These are phyloP conservation scores for Diachrysia chrysitis DNA, from an alignment of 2,888 invertebrate genomes.

Conservation along the genomic window DNA sequence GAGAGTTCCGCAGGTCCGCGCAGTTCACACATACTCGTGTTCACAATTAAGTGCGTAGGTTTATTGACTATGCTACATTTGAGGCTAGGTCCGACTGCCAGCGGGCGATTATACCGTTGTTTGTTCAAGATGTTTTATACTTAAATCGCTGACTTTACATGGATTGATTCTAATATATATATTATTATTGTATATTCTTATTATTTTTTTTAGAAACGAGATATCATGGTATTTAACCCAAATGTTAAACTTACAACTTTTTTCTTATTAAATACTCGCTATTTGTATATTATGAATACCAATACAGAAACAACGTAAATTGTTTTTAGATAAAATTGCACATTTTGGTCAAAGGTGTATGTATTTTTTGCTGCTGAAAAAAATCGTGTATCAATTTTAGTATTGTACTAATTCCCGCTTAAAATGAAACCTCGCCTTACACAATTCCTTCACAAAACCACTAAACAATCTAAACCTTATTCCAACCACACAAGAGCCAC, in stretches of 20 bases:
- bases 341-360: too few species aligned
- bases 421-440: constrained; percentile 21
- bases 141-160: neutral
- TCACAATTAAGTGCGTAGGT: constrained; percentile 71
- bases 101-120: constrained; percentile 13
- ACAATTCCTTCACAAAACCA: constrained; percentile 9
- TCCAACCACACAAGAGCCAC: constrained; percentile 19
- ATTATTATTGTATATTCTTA: neutral
- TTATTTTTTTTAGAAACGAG: too few species aligned
- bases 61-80: constrained; percentile 59
- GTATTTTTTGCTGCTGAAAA: neutral
- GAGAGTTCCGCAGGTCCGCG: constrained; percentile 57
- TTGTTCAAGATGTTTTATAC: too few species aligned
- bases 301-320: too few species aligned
- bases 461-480: constrained; percentile 31
- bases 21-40: constrained; percentile 75
- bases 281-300: too few species aligned
- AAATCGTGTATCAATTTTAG: neutral
- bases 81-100: constrained; percentile 14
- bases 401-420: constrained; percentile 19
- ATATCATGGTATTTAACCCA: too few species aligned
- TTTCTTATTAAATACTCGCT: too few species aligned
- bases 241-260: too few species aligned
- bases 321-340: too few species aligned
- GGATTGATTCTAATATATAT: too few species aligned